Conservation (phyloP, 2,888 invertebrate species). For the Pyrochroa serraticornis region DNA sequence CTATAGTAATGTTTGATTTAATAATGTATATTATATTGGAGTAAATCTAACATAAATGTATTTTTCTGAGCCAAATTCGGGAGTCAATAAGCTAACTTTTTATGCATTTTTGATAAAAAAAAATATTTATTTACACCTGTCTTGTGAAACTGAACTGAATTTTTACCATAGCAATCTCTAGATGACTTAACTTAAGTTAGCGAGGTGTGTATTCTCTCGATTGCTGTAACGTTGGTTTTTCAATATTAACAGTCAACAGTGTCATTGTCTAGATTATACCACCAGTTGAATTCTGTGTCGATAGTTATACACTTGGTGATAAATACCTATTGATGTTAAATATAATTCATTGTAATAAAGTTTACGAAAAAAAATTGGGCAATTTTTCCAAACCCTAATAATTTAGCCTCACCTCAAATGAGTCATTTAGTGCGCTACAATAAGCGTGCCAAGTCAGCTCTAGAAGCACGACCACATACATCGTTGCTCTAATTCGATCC, state of each 20-base stretch:
- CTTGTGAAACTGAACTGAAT: slow-evolving; percentile 24
- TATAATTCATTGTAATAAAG: slow-evolving; percentile 30
- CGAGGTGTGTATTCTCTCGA: slow-evolving; percentile 14
- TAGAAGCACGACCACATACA: no score
- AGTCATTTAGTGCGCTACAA: no score
- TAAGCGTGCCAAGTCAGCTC: no score
- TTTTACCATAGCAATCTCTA: slow-evolving; percentile 10
- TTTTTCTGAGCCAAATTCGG: slow-evolving; percentile 40
- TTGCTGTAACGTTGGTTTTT: slow-evolving; percentile 14
- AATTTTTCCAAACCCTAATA: no score
- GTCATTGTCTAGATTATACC: slow-evolving; percentile 22
- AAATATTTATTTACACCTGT: slow-evolving; percentile 22
- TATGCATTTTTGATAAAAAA: slow-evolving; percentile 26
- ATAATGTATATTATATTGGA: slow-evolving; percentile 4
- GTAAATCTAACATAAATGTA: slow-evolving; percentile 27
- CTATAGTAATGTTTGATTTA: slow-evolving; percentile 20
- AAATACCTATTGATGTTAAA: slow-evolving; percentile 37
- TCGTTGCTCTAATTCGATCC: no score
- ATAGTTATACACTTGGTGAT: slow-evolving; percentile 28
- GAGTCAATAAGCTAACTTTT: slow-evolving; percentile 33
- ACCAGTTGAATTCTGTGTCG: slow-evolving; percentile 27
- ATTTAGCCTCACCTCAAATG: no score
- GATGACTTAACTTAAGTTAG: slow-evolving; percentile 10
- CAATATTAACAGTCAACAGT: slow-evolving; percentile 25
- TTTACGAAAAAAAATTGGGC: slow-evolving; percentile 16